Evolutionary conservation across 2,113 vertebrate genomes (phyloP).

Genomic region (Dipodomys merriami): DNA sequence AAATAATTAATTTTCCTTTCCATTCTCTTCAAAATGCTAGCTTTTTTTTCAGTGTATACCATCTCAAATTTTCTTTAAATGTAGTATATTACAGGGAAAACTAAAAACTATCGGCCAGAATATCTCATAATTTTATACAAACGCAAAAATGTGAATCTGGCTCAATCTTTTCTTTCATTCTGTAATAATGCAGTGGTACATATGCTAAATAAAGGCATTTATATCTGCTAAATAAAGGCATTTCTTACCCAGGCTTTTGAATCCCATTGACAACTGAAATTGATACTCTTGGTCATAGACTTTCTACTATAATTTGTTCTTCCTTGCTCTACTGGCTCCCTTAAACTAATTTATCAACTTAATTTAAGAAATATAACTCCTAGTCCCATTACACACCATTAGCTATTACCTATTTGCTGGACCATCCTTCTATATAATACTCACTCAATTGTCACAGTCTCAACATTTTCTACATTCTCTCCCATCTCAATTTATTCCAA

Average conservation of each 20-base stretch:
- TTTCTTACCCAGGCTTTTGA: background rate
- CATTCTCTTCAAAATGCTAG: background rate
- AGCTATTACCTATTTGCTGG: background rate
- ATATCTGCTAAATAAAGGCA: background rate
- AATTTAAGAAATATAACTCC: background rate
- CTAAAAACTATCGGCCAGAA: background rate
- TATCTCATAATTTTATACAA: background rate
- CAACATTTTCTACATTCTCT: background rate
- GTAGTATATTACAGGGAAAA: background rate
- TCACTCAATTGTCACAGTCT: background rate
- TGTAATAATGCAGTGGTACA: background rate
- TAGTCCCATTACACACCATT: background rate
- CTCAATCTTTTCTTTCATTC: background rate
- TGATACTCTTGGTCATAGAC: background rate
- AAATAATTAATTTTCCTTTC: background rate
- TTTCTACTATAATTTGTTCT: background rate
- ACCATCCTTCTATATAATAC: background rate
- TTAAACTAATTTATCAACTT: constrained; percentile 2
- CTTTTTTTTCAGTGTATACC: background rate
- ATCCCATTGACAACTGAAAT: background rate
- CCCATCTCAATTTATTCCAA: background rate
- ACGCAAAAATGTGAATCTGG: background rate
- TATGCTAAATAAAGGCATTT: background rate
- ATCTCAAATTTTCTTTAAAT: background rate
- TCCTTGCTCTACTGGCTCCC: background rate